Evolutionary conservation across 2,797 vertebrate genomes (phyloP).

Genomic region (Orestias chungarensis): DNA sequence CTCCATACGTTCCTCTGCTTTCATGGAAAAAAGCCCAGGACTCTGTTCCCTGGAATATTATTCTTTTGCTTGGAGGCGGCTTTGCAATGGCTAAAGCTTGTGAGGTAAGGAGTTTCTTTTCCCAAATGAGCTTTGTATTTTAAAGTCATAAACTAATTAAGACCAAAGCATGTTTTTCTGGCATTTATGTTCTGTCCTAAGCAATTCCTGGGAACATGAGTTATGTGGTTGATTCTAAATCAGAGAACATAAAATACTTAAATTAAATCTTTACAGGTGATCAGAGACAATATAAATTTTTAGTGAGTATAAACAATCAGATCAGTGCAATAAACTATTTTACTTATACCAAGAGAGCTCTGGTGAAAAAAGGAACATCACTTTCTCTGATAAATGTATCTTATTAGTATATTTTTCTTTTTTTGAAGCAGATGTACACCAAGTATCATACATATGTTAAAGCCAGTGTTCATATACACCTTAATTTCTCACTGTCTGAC

Average conservation of each 20-base stretch:
- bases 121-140: constrained; percentile 39
- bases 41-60: constrained; percentile 94
- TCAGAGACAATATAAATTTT: too few relatives aligned
- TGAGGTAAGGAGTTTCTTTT: constrained; percentile 82
- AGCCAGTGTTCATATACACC: neutral
- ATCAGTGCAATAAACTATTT: neutral
- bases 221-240: neutral
- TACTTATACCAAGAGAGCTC: too few relatives aligned
- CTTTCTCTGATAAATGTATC: neutral
- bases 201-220: neutral
- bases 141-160: neutral
- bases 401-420: neutral
- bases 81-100: constrained; percentile 98
- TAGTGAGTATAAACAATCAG: too few relatives aligned
- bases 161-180: neutral
- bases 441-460: neutral
- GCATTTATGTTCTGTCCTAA: neutral
- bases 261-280: too few relatives aligned
- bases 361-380: neutral
- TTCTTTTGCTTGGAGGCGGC: constrained; percentile 93
- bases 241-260: neutral
- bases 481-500: neutral
- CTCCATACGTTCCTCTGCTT: constrained; percentile 86
- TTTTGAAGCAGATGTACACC: neutral
- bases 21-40: constrained; percentile 95